Evolutionary conservation across 2,888 invertebrate species (phyloP).

Genomic region (Apantesis nais): DNA sequence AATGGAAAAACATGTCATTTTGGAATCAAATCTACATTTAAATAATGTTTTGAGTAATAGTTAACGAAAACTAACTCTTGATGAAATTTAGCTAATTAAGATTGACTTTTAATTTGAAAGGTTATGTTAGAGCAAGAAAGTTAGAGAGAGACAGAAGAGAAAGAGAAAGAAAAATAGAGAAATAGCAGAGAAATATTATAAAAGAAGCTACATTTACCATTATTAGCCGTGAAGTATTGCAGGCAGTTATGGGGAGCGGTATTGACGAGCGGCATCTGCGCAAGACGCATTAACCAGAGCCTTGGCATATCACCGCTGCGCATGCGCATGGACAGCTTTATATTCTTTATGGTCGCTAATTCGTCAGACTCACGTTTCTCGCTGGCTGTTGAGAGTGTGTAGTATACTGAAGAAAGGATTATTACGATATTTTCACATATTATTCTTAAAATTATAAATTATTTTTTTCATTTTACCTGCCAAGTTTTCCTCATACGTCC

Average conservation of each 20-base stretch:
- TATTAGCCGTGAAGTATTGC: constrained; percentile 88
- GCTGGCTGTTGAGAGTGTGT: constrained; percentile 85
- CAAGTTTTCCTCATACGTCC: background rate
- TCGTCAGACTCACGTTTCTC: constrained; percentile 72
- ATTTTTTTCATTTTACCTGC: background rate
- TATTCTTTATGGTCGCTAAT: constrained; percentile 57
- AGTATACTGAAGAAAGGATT: constrained; percentile 85
- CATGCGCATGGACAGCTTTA: constrained; percentile 83
- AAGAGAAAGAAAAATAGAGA: too few species aligned
- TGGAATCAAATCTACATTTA: too few species aligned
- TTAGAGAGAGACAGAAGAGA: too few species aligned
- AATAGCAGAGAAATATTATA: background rate
- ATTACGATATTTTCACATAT: background rate
- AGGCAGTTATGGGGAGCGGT: constrained; percentile 92
- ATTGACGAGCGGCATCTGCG: constrained; percentile 91
- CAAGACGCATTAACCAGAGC: constrained; percentile 91
- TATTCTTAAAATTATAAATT: background rate
- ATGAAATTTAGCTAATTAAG: too few species aligned
- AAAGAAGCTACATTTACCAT: constrained; percentile 73
- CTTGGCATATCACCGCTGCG: constrained; percentile 86
- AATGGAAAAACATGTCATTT: too few species aligned
- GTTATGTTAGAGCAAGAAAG: too few species aligned
- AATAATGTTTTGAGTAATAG: too few species aligned
- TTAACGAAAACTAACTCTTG: too few species aligned
- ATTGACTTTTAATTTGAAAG: too few species aligned